phyloP scores from a whole-genome alignment of 2,888 invertebrate genomes.

The Plebejus argus region DNA sequence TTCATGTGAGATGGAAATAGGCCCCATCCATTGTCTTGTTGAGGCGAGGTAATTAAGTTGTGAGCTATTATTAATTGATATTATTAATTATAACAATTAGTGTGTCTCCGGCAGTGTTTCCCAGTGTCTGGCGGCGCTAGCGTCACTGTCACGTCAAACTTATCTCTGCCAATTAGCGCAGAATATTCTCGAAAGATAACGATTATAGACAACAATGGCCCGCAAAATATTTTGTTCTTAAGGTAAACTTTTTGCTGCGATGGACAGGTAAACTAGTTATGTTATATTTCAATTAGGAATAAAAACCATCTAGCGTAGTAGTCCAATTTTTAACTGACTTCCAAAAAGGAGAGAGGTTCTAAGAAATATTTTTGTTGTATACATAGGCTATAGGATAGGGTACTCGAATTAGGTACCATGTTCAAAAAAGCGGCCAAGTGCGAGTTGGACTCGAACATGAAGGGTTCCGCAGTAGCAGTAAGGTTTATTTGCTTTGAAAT shows the following conservation, averaged over 20 bases:
- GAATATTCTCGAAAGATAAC: constrained; percentile 50
- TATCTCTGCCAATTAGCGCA: constrained; percentile 61
- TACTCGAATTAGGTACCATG: no score
- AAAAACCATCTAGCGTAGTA: no score
- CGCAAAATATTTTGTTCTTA: constrained; percentile 2
- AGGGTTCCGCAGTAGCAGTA: no score
- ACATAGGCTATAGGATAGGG: no score
- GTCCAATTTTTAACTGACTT: no score
- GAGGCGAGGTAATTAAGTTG: not conserved
- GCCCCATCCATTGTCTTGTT: not conserved
- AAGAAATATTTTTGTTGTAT: no score
- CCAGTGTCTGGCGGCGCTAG: constrained; percentile 62
- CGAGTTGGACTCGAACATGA: no score
- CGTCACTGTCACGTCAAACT: constrained; percentile 58
- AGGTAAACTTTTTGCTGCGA: not conserved
- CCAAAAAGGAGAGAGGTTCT: no score
- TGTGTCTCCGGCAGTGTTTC: constrained; percentile 45
- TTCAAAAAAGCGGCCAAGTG: no score
- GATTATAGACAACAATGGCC: constrained; percentile 30
- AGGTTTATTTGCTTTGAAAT: no score
- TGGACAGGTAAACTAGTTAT: no score
- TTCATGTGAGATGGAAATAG: not conserved
- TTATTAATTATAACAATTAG: constrained; percentile 9
- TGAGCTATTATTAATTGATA: constrained; percentile 28
- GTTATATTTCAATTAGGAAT: no score